These are phyloP conservation scores for Cephalopholis sonnerati DNA, from an alignment of 2,113 vertebrate species.

Conservation along the genomic window DNA sequence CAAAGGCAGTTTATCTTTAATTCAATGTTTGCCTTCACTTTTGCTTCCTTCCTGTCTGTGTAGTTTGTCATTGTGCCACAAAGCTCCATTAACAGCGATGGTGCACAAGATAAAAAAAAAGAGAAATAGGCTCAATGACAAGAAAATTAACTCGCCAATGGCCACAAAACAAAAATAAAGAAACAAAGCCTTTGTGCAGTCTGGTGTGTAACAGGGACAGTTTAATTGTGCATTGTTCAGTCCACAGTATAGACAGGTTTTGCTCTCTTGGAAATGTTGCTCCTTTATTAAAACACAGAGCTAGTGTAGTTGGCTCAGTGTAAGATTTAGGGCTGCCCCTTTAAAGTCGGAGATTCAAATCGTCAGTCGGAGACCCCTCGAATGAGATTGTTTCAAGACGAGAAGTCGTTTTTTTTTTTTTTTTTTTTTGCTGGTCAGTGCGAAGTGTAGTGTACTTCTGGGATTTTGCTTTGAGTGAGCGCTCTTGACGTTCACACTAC, in stretches of 20 bases:
- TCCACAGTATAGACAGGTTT: neutral
- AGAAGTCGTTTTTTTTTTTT: too few relatives aligned
- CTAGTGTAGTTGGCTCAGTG: neutral
- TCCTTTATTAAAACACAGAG: neutral
- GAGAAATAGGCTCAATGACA: conserved; percentile 10
- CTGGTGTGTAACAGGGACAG: neutral
- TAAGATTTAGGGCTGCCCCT: too few relatives aligned
- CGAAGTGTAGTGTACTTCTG: too few relatives aligned
- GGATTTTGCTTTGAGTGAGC: too few relatives aligned
- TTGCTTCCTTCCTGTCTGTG: neutral
- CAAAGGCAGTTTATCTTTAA: neutral
- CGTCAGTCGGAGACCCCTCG: too few relatives aligned
- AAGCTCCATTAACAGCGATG: conserved; percentile 1
- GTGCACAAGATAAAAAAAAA: conserved; percentile 19
- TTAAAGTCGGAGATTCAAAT: too few relatives aligned
- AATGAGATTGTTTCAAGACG: too few relatives aligned
- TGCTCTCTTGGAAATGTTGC: neutral
- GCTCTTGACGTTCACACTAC: too few relatives aligned
- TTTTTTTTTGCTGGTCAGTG: too few relatives aligned
- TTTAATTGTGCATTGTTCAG: conserved; percentile 19
- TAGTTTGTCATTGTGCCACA: conserved; percentile 5
- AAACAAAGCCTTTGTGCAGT: neutral
- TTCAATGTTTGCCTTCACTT: neutral
- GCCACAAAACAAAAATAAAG: neutral
- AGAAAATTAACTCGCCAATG: neutral